These are phyloP conservation scores for Rhinichthys osculus DNA, from an alignment of 2,797 vertebrate species.

Conservation along the genomic window DNA sequence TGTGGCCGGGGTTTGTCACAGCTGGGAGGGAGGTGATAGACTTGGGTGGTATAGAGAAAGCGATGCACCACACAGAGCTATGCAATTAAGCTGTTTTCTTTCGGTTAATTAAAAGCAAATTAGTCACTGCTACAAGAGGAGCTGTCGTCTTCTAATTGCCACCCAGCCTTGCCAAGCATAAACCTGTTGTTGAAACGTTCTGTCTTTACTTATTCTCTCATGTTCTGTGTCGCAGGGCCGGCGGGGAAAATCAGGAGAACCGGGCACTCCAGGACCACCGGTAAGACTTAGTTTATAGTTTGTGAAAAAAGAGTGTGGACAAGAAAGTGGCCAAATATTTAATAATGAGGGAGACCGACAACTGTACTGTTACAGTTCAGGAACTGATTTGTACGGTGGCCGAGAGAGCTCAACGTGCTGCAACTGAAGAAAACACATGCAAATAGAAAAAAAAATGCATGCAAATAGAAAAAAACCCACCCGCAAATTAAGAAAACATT, in stretches of 20 bases:
- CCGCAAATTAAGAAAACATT: no score
- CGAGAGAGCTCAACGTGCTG: no score
- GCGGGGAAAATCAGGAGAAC: constrained; percentile 88
- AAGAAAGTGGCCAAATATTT: neutral
- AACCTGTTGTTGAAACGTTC: constrained; percentile 51
- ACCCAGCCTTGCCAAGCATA: constrained; percentile 70
- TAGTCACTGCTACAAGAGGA: constrained; percentile 75
- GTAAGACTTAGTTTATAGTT: constrained; percentile 75
- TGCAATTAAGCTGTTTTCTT: constrained; percentile 82
- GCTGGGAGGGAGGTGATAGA: constrained; percentile 76
- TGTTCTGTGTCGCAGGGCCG: constrained; percentile 82
- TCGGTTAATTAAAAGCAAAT: constrained; percentile 84
- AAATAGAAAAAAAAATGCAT: no score
- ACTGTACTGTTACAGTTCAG: no score
- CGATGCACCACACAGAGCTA: constrained; percentile 75
- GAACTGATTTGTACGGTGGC: no score
- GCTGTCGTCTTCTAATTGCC: constrained; percentile 74
- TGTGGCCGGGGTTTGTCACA: constrained; percentile 70
- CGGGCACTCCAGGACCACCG: constrained; percentile 84
- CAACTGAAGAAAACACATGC: no score
- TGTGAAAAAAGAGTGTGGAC: neutral
- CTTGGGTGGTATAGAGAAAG: constrained; percentile 74
- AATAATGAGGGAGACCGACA: no score
- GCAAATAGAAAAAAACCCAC: no score
- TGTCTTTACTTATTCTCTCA: constrained; percentile 25